Percentiles rank a stretch among this genome's conserved stretches.
These are phyloP conservation scores for Eucidaris tribuloides DNA, from an alignment of 35 echinoderm and acorn worm species.

Conservation along the genomic window DNA sequence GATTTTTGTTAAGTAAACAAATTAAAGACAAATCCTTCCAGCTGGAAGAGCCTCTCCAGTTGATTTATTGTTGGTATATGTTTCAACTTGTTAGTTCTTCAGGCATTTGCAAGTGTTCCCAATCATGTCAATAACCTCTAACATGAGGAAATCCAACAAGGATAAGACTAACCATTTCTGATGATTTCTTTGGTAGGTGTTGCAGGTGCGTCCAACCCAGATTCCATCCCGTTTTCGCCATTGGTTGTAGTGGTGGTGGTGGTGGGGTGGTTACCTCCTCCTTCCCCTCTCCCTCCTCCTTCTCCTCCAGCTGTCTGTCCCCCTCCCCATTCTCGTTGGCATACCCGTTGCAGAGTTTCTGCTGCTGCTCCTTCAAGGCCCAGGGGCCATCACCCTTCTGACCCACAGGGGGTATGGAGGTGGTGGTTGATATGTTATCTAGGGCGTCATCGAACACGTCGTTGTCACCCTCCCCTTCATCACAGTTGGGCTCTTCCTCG, in stretches of 20 bases:
- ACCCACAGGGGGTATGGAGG: neutral
- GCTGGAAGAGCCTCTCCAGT: too few species aligned
- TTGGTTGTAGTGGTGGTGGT: neutral
- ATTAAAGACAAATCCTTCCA: too few species aligned
- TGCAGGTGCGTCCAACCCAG: neutral
- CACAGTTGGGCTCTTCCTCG: neutral
- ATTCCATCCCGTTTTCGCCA: slow-evolving; percentile 8
- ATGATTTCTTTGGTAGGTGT: slow-evolving; percentile 30
- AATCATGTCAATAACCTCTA: too few species aligned
- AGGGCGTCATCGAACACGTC: slow-evolving; percentile 4
- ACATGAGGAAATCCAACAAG: too few species aligned
- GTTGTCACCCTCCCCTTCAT: too few species aligned
- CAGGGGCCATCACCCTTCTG: slow-evolving; percentile 37
- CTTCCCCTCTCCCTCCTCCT: neutral
- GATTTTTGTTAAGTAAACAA: too few species aligned
- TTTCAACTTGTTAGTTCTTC: too few species aligned
- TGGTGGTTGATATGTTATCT: neutral
- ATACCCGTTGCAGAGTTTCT: slow-evolving; percentile 59
- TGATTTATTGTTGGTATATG: too few species aligned
- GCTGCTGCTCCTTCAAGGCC: neutral
- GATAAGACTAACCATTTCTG: slow-evolving; percentile 22
- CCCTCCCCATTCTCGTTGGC: neutral
- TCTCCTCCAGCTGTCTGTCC: neutral
- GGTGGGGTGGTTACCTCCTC: neutral
- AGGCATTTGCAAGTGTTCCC: too few species aligned